Conservation (phyloP, 1,140 invertebrate species). For the Caerostris extrusa region DNA sequence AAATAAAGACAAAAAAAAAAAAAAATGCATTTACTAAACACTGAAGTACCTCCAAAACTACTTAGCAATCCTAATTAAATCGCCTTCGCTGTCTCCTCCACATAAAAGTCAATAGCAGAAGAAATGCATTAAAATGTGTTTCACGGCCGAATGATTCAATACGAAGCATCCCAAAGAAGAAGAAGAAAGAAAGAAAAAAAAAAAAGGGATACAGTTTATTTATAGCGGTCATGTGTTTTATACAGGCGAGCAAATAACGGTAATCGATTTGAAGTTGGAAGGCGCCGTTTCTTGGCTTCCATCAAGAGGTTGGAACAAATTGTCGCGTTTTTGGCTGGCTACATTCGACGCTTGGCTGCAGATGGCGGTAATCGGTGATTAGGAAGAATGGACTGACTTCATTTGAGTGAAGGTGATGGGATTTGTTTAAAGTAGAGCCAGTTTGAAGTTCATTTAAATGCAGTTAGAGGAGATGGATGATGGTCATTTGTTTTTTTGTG, state of each 20-base stretch:
- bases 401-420: background rate
- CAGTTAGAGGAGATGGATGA: background rate
- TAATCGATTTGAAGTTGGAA: conserved; percentile 46
- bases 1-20: background rate
- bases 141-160: background rate
- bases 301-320: conserved; percentile 31
- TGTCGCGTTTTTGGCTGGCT: conserved; percentile 34
- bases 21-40: background rate
- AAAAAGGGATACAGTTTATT: background rate
- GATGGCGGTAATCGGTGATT: conserved; percentile 40
- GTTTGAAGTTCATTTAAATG: conserved; percentile 21
- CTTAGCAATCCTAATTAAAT: conserved; percentile 28
- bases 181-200: background rate
- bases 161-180: background rate
- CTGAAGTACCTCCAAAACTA: background rate
- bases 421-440: background rate
- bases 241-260: background rate
- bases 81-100: background rate
- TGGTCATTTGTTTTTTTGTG: background rate
- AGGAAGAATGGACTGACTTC: conserved; percentile 5
- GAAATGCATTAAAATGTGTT: conserved; percentile 36
- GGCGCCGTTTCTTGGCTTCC: background rate
- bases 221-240: conserved; percentile 43
- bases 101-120: conserved; percentile 41
- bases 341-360: conserved; percentile 12